Base-by-base conservation (phyloP, 2,113 vertebrate genomes). In the Melanerpes formicivorus region DNA sequence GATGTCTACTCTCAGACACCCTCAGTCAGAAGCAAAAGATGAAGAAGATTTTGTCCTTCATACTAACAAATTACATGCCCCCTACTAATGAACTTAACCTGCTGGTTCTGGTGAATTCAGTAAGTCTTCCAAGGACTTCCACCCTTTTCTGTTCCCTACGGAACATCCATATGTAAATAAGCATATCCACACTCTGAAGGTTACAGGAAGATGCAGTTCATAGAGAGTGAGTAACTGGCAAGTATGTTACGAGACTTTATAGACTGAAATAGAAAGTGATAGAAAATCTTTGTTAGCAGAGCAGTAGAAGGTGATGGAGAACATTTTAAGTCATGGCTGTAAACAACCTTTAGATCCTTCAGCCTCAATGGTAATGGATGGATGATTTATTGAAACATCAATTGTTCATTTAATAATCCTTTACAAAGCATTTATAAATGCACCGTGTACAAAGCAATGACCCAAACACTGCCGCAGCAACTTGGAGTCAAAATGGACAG, bases 311-410 rank as follows among this genome's bases (percentile, higher is more conserved):
- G 26, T 86, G 84, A 87, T 90, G 58, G 48, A 86, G 69, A 78
- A 44, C 6, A 27, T 90, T 90, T 92, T 62, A 78, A 85, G 22
- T 40, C 37, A 18, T 40, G 32, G 22, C 75, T 88, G 42, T 73
- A 92, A 84, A 67, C 59, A 88, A 44, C 50, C 55, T 92, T 74
- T 91, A 84, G 69, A 72, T 83, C 69, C 62, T 85, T 88, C 71
- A 82, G 48, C 58, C 40, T 95, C 79, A 71, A 7, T n/a, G 84
- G 42, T 62, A 54, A 34, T 14, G 63, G 52, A 83, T 6, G 32
- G 54, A 42, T 64, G 81, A 64, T 90, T 44, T 94, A 72, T 92
- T 78, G 82, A 83, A 67, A 62, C 40, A 62, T 80, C 65, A 89
- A 7, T 58, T 87, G 58, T 54, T 82, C 37, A 15, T 92, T 94